These are phyloP conservation scores for Ectropis crepuscularia DNA, from an alignment of 2,888 invertebrate genomes.

Conservation along the genomic window DNA sequence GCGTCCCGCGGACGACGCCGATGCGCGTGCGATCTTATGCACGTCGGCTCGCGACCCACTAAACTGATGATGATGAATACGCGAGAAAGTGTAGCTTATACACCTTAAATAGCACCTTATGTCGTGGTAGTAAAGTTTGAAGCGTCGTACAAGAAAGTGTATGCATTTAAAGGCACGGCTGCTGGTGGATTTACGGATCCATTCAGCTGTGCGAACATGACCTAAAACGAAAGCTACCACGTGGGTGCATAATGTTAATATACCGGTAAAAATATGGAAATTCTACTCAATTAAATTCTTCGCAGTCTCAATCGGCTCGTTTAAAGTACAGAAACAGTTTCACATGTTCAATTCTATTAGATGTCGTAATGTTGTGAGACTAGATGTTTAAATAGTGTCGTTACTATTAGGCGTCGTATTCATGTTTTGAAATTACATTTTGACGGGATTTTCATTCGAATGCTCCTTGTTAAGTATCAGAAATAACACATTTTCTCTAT, in stretches of 20 bases:
- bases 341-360: too few species aligned
- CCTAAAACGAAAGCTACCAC: slow-evolving; percentile 43
- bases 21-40: slow-evolving; percentile 48
- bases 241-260: slow-evolving; percentile 30
- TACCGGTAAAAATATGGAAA: slow-evolving; percentile 6
- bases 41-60: slow-evolving; percentile 68
- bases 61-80: slow-evolving; percentile 71
- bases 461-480: too few species aligned
- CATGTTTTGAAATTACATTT: too few species aligned
- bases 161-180: slow-evolving; percentile 45
- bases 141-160: slow-evolving; percentile 22
- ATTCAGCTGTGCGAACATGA: slow-evolving; percentile 52
- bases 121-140: slow-evolving; percentile 29
- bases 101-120: slow-evolving; percentile 36
- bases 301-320: too few species aligned
- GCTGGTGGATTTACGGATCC: slow-evolving; percentile 53
- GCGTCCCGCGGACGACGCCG: slow-evolving; percentile 51
- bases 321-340: too few species aligned
- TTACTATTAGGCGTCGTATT: too few species aligned
- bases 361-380: too few species aligned
- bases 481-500: too few species aligned
- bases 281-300: too few species aligned
- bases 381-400: too few species aligned
- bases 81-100: slow-evolving; percentile 66
- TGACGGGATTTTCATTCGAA: too few species aligned